Base-by-base conservation (phyloP, 2,113 vertebrate genomes). In the Gnathonemus longibarbis region DNA sequence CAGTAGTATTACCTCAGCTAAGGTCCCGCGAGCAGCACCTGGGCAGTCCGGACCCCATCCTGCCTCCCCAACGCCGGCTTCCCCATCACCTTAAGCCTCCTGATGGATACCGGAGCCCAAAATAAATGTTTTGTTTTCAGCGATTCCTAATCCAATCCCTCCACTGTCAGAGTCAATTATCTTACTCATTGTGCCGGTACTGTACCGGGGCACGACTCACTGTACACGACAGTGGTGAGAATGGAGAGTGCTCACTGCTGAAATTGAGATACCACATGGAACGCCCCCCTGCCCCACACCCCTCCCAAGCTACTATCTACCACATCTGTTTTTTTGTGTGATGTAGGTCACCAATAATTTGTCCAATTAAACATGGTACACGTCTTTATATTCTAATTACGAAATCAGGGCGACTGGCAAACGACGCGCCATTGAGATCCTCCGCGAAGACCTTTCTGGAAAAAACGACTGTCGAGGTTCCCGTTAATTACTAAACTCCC, bases 101-200 rank as follows among this genome's bases (percentile, higher is more conserved):
- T 1, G 49, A 24, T n/a, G 11, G 48, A 39, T 87, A 19, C 31
- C 13, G 48, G 27, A 87, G n/a, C 85, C 17, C 10, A 53, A 87
- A 87, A 87, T 53, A 87, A 87, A 87, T 53, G 85, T 53, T 87
- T 84, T 88, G 86, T 88, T 88, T 88, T 90, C 48, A n/a, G 27
- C 35, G n/a, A 45, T 46, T 89, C 45, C 39, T 56, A 19, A 62
- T 27, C n/a, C n/a, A 45, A n/a, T 70, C 88, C 90, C 80, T 84
- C 56, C 42, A 70, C 74, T 46, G 42, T 89, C 50, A 88, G 24
- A 56, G 42, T 85, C 83, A 42, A 90, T 50, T 50, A 88, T n/a
- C 52, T 27, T 80, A 53, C 35, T 49, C 27, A 84, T 58, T 48
- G 88, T 1, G 27, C 31, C 39, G 85, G 45, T 56, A 27, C 87